Base-by-base conservation (phyloP, 2,888 invertebrate species). In the Malacosoma neustria region DNA sequence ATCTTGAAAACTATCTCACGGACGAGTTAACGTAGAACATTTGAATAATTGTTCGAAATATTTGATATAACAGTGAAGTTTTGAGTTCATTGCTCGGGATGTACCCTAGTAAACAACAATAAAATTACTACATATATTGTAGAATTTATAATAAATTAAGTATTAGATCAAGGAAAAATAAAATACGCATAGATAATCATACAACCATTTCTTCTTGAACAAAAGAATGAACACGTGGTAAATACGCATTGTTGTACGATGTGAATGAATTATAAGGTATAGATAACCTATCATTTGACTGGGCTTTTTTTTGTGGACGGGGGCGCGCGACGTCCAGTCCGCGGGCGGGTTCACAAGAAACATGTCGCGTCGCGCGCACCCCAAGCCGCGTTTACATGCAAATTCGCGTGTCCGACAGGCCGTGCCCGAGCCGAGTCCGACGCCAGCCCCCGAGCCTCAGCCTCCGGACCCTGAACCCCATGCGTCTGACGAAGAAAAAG, bases 401-500 rank as follows among this genome's bases (percentile, higher is more conserved):
- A 22, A 22, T 46, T 61, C 68, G 57, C 75, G 73, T 57, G 59
- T 61, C 45, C 79, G 75, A 49, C 77, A 84, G 82, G 74, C 72
- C 57, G 72, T 72, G 44, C 70, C 76, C 48, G 84, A 81, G 63
- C 76, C 75, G 36, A 55, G 67, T 42, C 77, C 73, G 49, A 74
- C 65, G 41, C 75, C 68, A 38, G 87, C 67, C 55, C 84, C 85
- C 43, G 73, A 72, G 48, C 75, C 73, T 31, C 66, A 63, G 37
- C 66, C 70, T 40, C 66, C 70, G 40, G 86, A 66, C 49, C 75
- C 77, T 49, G 86, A 81, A 3, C 66, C 72, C 33, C 66, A 77
- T 49, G 70, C 68, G 0, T 80, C 81, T 5, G 88, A 88, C 67
- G 88, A 87, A 59, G 75, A 87, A 67, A 67, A 84, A 43, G 88